Evolutionary conservation across 2,113 vertebrate species (phyloP), one percentile per base, ranked within the genome.

Genomic region (Zosterops hypoxanthus): DNA sequence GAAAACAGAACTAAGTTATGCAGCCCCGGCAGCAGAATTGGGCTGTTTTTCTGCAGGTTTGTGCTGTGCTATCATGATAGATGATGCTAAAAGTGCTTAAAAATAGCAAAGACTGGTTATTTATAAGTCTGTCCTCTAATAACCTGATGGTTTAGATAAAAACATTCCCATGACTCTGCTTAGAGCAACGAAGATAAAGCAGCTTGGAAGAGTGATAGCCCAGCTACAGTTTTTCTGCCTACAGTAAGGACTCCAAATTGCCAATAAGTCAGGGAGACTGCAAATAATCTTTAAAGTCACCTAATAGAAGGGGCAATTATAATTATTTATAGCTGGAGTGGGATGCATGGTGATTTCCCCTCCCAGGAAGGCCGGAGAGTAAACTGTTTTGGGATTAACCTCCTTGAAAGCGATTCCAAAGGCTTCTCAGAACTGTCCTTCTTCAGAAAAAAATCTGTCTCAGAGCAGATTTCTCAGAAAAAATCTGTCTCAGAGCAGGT

Each of bases 41-140:
- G 33, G 3, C 76, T 1, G 42, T 17, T 84, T 85, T 88, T 41
- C 66, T 82, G 81, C 80, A 68, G 61, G 20, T 56, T 94, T 94
- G 12, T 82, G 82, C 60, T 61, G 21, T 31, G 34, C 29, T 26
- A 34, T 42, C 73, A 55, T 55, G 82, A 92, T 8, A 79, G 61
- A 65, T 3, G 55, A 39, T 42, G 55, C 14, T 72, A 75, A 86
- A 95, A 95, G 71, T 72, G 47, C 53, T 88, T 81, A 75, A 96
- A 95, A 94, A 95, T 95, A 96, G 88, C 86, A 57, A 86, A 90
- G 72, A 90, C 9, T 24, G 8, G 82, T 69, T 96, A 96, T 96
- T 97, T 95, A 85, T 94, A 95, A 84, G 33, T 34, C 42, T 60
- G 88, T 55, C 95, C 92, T 95, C 65, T 80, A 93, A 80, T 94